A percentile compares a stretch with the other conserved stretches of the same genome.
Conservation (phyloP, 1,140 invertebrate species). For the Aphaenogaster ashmeadi region DNA sequence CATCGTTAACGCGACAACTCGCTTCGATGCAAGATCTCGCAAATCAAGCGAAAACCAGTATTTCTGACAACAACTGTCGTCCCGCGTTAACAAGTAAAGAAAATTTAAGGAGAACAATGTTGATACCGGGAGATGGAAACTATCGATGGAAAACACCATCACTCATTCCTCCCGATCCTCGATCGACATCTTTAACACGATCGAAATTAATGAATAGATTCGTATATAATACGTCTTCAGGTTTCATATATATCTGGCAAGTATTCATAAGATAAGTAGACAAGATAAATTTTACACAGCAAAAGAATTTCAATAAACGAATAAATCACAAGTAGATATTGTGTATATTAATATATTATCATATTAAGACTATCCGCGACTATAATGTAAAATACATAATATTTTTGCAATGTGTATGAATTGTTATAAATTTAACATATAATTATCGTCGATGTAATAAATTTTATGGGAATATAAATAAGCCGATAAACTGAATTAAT, state of each 20-base stretch:
- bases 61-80: slow-evolving; percentile 31
- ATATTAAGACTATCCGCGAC: background rate
- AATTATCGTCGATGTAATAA: background rate
- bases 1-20: background rate
- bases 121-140: background rate
- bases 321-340: background rate
- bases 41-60: slow-evolving; percentile 17
- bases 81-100: background rate
- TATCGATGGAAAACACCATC: slow-evolving; percentile 17
- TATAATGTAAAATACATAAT: background rate
- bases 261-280: background rate
- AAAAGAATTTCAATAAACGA: background rate
- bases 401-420: background rate
- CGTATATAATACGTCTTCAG: background rate
- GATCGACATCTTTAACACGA: background rate
- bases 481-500: background rate
- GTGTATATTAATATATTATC: background rate
- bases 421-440: background rate
- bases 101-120: slow-evolving; percentile 63
- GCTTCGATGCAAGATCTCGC: background rate
- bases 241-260: background rate
- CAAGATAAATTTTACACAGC: slow-evolving; percentile 11
- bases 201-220: slow-evolving; percentile 11
- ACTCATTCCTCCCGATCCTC: background rate
- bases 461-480: background rate